These are phyloP conservation scores for Diplazon laetatorius DNA, from an alignment of 2,888 invertebrate species.

Conservation along the genomic window DNA sequence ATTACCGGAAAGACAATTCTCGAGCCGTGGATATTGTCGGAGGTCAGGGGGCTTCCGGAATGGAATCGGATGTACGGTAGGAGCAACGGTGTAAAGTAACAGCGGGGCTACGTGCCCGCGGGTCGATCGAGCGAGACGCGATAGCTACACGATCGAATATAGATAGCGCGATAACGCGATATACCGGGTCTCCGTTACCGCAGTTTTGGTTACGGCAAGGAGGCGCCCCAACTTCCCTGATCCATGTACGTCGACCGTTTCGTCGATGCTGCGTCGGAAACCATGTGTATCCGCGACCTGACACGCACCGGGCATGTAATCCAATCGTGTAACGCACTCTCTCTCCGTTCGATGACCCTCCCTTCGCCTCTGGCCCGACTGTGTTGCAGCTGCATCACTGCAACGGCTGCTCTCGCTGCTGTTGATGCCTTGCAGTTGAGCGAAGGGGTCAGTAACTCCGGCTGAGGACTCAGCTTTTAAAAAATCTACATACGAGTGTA, in stretches of 20 bases:
- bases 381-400: conserved; percentile 18
- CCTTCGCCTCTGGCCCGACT: conserved; percentile 19
- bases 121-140: conserved; percentile 9
- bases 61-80: neutral
- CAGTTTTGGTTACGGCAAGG: conserved; percentile 28
- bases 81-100: neutral
- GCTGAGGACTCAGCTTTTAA: too few species aligned
- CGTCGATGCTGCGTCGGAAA: conserved; percentile 33
- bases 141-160: conserved; percentile 25
- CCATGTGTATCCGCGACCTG: conserved; percentile 60
- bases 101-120: neutral
- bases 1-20: neutral
- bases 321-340: conserved; percentile 61
- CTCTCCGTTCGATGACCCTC: conserved; percentile 52
- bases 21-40: neutral
- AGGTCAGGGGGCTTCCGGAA: neutral
- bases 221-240: conserved; percentile 3
- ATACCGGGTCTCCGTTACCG: conserved; percentile 24
- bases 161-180: conserved; percentile 8
- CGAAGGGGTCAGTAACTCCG: too few species aligned
- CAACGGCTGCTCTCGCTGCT: conserved; percentile 11
- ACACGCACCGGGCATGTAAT: conserved; percentile 62
- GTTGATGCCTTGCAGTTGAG: conserved; percentile 28
- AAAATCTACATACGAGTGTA: neutral
- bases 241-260: conserved; percentile 11